Evolutionary conservation across 2,888 invertebrate genomes (phyloP).

Genomic region (Herminia tarsipennalis): DNA sequence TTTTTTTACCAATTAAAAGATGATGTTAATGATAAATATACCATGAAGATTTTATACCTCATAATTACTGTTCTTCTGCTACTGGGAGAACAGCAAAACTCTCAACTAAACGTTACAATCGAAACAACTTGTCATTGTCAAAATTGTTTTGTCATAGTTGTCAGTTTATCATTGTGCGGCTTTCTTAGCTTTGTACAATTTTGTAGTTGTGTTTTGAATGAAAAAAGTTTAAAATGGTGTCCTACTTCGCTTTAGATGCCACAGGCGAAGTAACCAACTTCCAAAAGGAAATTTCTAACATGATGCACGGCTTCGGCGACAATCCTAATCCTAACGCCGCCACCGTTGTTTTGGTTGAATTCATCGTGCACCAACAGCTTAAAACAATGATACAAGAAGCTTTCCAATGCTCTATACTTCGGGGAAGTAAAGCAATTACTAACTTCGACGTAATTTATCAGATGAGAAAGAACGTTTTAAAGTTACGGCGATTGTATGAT

Average conservation of each 20-base stretch:
- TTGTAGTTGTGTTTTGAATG: background rate
- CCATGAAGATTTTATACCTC: no score
- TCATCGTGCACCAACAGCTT: constrained; percentile 93
- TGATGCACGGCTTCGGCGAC: constrained; percentile 98
- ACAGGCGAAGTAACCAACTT: constrained; percentile 74
- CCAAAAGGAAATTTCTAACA: constrained; percentile 91
- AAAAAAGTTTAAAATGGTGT: constrained; percentile 57
- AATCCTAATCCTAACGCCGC: constrained; percentile 92
- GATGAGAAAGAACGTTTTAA: constrained; percentile 92
- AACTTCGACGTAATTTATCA: constrained; percentile 92
- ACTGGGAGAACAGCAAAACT: no score
- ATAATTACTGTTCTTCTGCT: no score
- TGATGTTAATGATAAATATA: no score
- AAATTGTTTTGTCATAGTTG: no score
- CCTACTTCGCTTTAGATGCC: constrained; percentile 72
- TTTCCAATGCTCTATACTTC: constrained; percentile 87
- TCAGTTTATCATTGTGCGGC: no score
- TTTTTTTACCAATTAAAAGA: no score
- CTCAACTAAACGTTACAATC: no score
- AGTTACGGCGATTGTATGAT: constrained; percentile 90
- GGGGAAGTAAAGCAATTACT: constrained; percentile 85
- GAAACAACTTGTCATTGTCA: no score
- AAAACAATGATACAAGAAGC: constrained; percentile 91
- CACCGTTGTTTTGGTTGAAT: constrained; percentile 94
- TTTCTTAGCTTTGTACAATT: no score